Conservation (phyloP, 2,797 vertebrate genomes). For the Betta splendens region DNA sequence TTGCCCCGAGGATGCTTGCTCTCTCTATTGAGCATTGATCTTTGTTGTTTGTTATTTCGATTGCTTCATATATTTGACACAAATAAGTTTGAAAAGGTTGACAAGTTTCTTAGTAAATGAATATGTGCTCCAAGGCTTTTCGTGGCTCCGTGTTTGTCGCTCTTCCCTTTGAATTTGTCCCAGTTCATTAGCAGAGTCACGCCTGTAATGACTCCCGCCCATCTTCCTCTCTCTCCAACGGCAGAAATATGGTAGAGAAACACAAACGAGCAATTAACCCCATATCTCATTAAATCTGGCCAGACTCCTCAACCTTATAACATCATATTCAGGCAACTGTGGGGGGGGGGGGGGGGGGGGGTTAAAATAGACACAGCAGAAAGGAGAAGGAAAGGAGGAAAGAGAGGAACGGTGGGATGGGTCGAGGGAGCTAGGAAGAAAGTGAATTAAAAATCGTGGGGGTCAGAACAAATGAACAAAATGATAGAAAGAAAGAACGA, state of each 20-base stretch:
- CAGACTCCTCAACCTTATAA: constrained; percentile 82
- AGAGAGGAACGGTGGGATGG: constrained; percentile 13
- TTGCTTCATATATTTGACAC: too few species aligned
- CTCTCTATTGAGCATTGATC: too few species aligned
- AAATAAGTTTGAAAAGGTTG: too few species aligned
- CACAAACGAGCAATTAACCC: constrained; percentile 87
- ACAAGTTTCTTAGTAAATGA: too few species aligned
- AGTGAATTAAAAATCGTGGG: constrained; percentile 11
- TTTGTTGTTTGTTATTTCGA: too few species aligned
- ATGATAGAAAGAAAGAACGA: constrained; percentile 16
- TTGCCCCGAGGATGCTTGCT: too few species aligned
- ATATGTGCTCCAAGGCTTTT: not conserved
- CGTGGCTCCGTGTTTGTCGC: constrained; percentile 71
- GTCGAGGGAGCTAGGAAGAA: constrained; percentile 23
- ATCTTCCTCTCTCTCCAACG: constrained; percentile 62
- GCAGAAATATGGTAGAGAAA: constrained; percentile 73
- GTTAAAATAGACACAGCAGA: constrained; percentile 71
- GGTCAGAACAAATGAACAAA: constrained; percentile 36
- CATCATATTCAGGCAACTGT: constrained; percentile 66
- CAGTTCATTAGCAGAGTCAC: constrained; percentile 81
- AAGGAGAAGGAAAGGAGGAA: constrained; percentile 34
- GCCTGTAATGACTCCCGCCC: constrained; percentile 6
- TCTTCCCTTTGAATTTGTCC: constrained; percentile 73
- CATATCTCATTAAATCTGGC: constrained; percentile 87
- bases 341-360: constrained; percentile 67